A percentile compares a stretch with the other conserved stretches of the same genome.
Conservation (phyloP, 2,113 vertebrate species). For the Bucco capensis region DNA sequence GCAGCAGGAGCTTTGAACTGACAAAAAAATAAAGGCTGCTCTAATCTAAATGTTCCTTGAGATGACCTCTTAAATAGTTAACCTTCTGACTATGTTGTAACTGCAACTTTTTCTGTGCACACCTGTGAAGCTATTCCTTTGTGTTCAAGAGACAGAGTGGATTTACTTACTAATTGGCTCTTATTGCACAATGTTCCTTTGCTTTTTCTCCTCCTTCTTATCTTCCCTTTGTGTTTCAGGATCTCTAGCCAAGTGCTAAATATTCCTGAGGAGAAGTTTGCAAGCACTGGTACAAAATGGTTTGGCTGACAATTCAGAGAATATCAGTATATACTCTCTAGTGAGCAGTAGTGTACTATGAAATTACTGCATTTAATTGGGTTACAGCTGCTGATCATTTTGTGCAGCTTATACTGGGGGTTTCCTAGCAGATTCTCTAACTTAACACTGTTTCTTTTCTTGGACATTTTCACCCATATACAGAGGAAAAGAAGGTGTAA, state of each 20-base stretch:
- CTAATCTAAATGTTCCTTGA: slow-evolving; percentile 4
- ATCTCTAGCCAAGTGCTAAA: slow-evolving; percentile 40
- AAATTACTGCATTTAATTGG: slow-evolving; percentile 50
- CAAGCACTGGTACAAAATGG: not conserved
- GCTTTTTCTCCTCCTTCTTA: slow-evolving; percentile 21
- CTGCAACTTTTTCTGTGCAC: slow-evolving; percentile 23
- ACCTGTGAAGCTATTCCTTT: slow-evolving; percentile 43
- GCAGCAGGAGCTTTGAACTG: slow-evolving; percentile 38
- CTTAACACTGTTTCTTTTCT: slow-evolving; percentile 24
- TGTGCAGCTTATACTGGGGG: slow-evolving; percentile 32
- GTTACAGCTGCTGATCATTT: slow-evolving; percentile 71
- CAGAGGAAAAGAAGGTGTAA: not conserved
- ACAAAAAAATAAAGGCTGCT: slow-evolving; percentile 14
- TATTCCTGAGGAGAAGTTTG: slow-evolving; percentile 44
- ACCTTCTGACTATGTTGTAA: slow-evolving; percentile 31
- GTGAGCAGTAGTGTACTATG: slow-evolving; percentile 29
- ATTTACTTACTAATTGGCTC: slow-evolving; percentile 46
- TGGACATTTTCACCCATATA: not conserved
- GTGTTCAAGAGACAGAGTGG: not conserved
- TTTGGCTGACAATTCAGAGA: not conserved
- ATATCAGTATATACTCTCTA: not conserved
- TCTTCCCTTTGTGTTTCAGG: slow-evolving; percentile 29
- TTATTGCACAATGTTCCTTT: not conserved
- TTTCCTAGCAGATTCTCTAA: slow-evolving; percentile 41
- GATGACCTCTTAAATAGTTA: slow-evolving; percentile 41